phyloP scores from a whole-genome alignment of 1,140 invertebrate species.

The Archivesica marissinica region DNA sequence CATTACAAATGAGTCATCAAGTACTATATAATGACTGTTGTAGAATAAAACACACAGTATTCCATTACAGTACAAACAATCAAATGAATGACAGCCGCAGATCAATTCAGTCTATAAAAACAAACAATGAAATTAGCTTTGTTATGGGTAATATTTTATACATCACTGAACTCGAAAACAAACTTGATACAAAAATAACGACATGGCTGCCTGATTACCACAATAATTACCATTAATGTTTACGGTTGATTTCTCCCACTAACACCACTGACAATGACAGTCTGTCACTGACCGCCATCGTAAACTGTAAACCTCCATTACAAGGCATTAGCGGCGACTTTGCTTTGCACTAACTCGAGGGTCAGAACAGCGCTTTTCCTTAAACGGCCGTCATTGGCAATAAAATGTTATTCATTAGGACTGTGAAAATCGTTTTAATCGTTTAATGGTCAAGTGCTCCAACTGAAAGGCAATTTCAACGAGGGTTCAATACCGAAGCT shows the following conservation, averaged over 20 bases:
- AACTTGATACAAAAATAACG: not conserved
- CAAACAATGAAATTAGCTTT: slow-evolving; percentile 4
- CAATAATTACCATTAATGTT: not conserved
- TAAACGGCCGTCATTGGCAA: no score
- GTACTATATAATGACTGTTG: no score
- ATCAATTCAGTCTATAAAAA: not conserved
- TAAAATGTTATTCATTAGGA: not conserved
- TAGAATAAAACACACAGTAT: no score
- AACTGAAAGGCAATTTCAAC: not conserved
- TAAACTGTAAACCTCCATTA: not conserved
- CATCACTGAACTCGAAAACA: not conserved
- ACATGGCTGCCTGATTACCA: not conserved
- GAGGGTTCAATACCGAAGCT: no score
- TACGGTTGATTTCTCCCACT: not conserved
- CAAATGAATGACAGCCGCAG: not conserved
- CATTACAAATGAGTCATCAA: no score
- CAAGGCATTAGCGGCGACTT: not conserved
- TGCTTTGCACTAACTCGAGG: not conserved
- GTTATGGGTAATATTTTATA: not conserved
- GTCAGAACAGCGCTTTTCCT: no score
- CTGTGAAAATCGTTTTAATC: not conserved
- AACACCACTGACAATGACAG: not conserved
- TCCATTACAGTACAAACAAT: slow-evolving; percentile 4
- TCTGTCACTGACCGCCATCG: not conserved
- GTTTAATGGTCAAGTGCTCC: not conserved